Percentiles rank a stretch among this genome's conserved stretches.
Evolutionary conservation across 2,888 invertebrate species (phyloP).

Genomic region (Parnassius mnemosyne): DNA sequence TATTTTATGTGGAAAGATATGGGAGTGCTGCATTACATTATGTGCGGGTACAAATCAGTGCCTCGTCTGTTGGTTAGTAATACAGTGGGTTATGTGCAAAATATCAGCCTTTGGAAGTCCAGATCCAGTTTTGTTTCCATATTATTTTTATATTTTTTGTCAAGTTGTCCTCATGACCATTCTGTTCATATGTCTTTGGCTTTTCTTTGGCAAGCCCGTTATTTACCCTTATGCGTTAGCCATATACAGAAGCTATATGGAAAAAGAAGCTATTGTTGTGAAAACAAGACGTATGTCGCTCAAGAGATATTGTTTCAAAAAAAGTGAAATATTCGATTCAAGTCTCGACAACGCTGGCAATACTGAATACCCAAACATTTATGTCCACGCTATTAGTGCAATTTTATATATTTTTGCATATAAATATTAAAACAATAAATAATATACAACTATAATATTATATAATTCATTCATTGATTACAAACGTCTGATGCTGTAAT

Average conservation of each 20-base stretch:
- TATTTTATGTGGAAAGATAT: constrained; percentile 53
- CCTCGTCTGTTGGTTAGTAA: constrained; percentile 62
- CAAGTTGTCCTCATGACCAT: constrained; percentile 57
- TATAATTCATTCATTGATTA: no score
- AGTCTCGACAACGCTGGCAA: constrained; percentile 36
- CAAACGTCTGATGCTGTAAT: no score
- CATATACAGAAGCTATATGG: constrained; percentile 36
- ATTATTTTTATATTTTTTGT: constrained; percentile 66
- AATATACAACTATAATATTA: no score
- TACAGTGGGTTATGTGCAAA: constrained; percentile 68
- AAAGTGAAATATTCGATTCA: constrained; percentile 64
- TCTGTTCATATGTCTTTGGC: constrained; percentile 52
- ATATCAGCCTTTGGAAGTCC: constrained; percentile 56
- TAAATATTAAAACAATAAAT: constrained; percentile 12
- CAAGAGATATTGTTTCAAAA: constrained; percentile 64
- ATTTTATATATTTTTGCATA: constrained; percentile 7
- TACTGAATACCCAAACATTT: constrained; percentile 6
- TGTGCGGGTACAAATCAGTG: constrained; percentile 64
- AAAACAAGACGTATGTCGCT: constrained; percentile 45
- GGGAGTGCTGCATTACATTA: constrained; percentile 54
- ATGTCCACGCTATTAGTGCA: constrained; percentile 1
- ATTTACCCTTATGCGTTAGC: constrained; percentile 52
- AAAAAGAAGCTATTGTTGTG: background rate
- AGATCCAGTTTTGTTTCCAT: constrained; percentile 63
- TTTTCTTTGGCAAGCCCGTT: constrained; percentile 47